These are phyloP conservation scores for Charanyca ferruginea DNA, from an alignment of 2,888 invertebrate species.

Conservation along the genomic window DNA sequence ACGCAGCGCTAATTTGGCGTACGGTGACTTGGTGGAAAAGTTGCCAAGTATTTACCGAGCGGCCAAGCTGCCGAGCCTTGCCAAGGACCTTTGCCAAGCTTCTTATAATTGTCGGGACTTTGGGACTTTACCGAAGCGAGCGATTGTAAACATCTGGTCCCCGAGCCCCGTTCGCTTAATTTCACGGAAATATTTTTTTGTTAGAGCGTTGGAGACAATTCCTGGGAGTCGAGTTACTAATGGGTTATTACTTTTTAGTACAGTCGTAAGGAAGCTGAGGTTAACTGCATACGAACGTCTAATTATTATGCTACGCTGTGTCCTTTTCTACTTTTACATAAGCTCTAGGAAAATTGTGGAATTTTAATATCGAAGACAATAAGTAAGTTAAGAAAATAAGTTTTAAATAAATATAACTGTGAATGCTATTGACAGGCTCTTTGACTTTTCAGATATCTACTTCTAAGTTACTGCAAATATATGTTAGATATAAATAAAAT, in stretches of 20 bases:
- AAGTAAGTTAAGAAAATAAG: too few relatives aligned
- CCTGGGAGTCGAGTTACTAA: constrained; percentile 47
- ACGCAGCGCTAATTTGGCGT: constrained; percentile 42
- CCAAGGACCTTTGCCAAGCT: constrained; percentile 41
- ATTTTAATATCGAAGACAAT: neutral
- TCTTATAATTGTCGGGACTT: constrained; percentile 46
- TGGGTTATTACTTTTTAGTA: constrained; percentile 56
- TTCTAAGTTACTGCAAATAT: constrained; percentile 1
- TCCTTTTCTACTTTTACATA: constrained; percentile 36
- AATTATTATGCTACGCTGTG: constrained; percentile 33
- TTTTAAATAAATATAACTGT: neutral
- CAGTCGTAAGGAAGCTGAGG: constrained; percentile 39
- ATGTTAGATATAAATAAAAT: neutral
- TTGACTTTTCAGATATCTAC: neutral
- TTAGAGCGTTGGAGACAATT: constrained; percentile 40
- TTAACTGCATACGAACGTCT: constrained; percentile 49
- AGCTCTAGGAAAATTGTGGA: constrained; percentile 8
- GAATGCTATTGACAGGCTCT: neutral
- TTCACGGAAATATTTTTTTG: constrained; percentile 36
- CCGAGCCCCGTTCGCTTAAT: constrained; percentile 22
- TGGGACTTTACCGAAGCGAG: constrained; percentile 40
- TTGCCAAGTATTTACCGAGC: constrained; percentile 50
- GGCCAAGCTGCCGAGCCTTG: constrained; percentile 27
- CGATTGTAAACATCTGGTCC: constrained; percentile 63
- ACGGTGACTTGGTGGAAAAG: constrained; percentile 38